These are phyloP conservation scores for Belgica antarctica DNA, from an alignment of 2,888 invertebrate species.

Conservation along the genomic window DNA sequence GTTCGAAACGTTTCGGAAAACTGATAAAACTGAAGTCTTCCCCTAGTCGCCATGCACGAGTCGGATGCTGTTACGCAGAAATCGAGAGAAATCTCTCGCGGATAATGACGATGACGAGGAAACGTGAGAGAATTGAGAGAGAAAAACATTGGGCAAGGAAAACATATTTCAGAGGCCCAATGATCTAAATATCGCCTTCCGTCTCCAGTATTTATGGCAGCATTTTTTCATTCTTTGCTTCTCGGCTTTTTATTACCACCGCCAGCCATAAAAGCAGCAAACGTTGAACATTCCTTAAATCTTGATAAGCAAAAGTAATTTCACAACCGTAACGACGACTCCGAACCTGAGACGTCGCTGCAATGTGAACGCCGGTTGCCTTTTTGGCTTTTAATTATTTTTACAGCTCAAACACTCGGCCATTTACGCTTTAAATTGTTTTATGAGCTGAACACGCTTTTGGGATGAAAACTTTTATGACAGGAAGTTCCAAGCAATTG, in stretches of 20 bases:
- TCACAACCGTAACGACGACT: too few relatives aligned
- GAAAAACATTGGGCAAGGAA: neutral
- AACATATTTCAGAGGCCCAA: slow-evolving; percentile 6
- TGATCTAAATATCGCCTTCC: neutral
- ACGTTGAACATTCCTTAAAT: slow-evolving; percentile 1
- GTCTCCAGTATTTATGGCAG: neutral
- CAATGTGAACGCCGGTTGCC: neutral
- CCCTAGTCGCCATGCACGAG: too few relatives aligned
- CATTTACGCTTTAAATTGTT: slow-evolving; percentile 35
- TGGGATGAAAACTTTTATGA: slow-evolving; percentile 31
- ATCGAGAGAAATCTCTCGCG: neutral
- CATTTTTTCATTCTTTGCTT: too few relatives aligned
- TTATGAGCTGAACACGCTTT: slow-evolving; percentile 25
- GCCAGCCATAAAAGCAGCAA: neutral
- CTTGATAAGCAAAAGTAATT: slow-evolving; percentile 14
- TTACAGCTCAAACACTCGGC: neutral
- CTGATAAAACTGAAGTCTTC: slow-evolving; percentile 16
- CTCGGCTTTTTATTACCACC: neutral
- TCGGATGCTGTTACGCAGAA: slow-evolving; percentile 7
- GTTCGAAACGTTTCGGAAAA: slow-evolving; percentile 30
- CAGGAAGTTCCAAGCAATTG: slow-evolving; percentile 39
- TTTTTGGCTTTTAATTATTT: slow-evolving; percentile 31
- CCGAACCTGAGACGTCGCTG: neutral
- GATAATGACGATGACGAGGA: slow-evolving; percentile 20
- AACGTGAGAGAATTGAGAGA: slow-evolving; percentile 13